Base-by-base conservation (phyloP, 2,888 invertebrate genomes). In the Microplitis manilae region DNA sequence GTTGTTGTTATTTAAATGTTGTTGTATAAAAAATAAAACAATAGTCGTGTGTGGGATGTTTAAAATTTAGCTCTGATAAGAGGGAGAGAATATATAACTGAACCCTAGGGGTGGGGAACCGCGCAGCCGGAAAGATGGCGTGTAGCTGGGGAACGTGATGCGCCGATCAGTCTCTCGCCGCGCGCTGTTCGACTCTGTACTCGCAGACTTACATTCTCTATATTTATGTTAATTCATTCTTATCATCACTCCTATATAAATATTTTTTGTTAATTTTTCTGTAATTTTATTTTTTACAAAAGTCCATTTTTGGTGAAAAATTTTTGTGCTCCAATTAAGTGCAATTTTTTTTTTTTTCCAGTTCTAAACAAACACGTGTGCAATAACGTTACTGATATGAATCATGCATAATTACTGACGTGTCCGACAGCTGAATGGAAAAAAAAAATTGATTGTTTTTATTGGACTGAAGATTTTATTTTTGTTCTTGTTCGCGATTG, bases 141-240 rank as follows among this genome's bases (percentile, higher is more conserved):
- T 67, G 38, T 40, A 13, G 80, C 79, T 64, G 60, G 73, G 68
- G 69, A 73, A 64, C 75, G 76, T 79, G 79, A 75, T 77, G 77
- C 76, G 74, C 65, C 80, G 81, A 81, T 86, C 88, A 89, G 89
- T 87, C 84, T 80, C 85, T 86, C 85, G 87, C 85, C 84, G 84
- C 81, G 84, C 88, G 87, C 83, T 84, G 80, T 40, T 76, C 79
- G 81, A 79, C 73, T 73, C 17, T 76, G 78, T 72, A 4, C 50
- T 50, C 50, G 13, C 50, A 50, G 50, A 13, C 9, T 50, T 17
- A 68, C 6, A 41, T 40, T 69, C 61, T n/a, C n/a, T 30, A n/a
- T 13, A 60, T 60, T n/a, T 60, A 30, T 30, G 30, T 30, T 30
- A 30, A 30, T 30, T 30, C 30, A 30, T 30, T 30, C 1, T 30